Conservation (phyloP, 2,113 vertebrate genomes). For the Haemorhous mexicanus region DNA sequence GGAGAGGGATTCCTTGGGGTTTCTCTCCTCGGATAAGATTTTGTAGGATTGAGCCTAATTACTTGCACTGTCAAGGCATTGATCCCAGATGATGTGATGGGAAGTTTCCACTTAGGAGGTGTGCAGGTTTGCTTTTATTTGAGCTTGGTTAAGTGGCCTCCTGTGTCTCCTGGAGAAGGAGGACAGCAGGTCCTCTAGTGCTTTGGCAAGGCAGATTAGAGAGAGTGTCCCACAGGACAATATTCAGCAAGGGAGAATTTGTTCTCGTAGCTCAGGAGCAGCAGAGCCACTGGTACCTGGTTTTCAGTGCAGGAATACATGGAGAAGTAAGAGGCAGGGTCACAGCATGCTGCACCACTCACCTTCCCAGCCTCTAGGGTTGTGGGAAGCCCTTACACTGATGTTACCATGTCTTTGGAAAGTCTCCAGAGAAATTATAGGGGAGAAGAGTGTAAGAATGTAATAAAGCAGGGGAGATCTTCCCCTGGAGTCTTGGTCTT, state of each 20-base stretch:
- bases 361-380: too few relatives aligned
- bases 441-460: accelerated
- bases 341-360: accelerated
- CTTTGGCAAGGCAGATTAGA: neutral
- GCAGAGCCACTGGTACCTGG: neutral
- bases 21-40: neutral
- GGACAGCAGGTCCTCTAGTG: neutral
- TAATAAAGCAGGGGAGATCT: neutral
- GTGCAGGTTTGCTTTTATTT: neutral
- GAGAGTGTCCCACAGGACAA: neutral
- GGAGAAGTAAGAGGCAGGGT: neutral
- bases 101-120: neutral
- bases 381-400: neutral
- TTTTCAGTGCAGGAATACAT: neutral
- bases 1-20: conserved; percentile 4
- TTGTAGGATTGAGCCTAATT: conserved; percentile 10
- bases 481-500: accelerated
- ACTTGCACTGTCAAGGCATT: neutral
- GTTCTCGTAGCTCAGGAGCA: neutral
- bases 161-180: neutral
- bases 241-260: neutral
- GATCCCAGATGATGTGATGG: neutral
- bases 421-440: neutral
- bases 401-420: neutral
- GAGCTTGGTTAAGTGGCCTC: neutral